These are phyloP conservation scores for Balanococcus diminutus DNA, from an alignment of 2,888 invertebrate genomes.

Conservation along the genomic window DNA sequence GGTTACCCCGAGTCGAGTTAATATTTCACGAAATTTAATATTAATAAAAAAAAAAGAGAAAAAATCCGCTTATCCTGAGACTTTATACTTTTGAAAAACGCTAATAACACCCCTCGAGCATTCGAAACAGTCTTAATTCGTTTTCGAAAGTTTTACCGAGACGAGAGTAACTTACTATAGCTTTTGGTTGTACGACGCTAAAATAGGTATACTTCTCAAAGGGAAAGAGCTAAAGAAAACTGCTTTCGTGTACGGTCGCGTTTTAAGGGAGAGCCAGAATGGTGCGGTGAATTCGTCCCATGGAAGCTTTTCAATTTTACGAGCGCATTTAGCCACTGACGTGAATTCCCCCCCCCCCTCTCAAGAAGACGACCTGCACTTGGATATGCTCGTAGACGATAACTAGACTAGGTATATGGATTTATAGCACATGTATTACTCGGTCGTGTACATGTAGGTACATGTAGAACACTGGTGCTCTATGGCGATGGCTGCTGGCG, in stretches of 20 bases:
- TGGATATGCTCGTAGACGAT: neutral
- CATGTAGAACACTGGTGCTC: neutral
- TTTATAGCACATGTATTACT: neutral
- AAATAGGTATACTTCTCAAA: neutral
- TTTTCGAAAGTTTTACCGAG: conserved; percentile 11
- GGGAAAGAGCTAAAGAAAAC: too few species aligned
- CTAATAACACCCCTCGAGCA: conserved; percentile 9
- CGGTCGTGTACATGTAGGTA: neutral
- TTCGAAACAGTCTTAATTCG: conserved; percentile 20
- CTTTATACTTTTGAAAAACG: conserved; percentile 27
- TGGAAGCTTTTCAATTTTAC: conserved; percentile 20
- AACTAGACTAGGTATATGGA: neutral
- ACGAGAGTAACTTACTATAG: neutral
- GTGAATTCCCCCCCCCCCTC: neutral
- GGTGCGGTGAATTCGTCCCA: neutral
- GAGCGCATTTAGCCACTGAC: neutral
- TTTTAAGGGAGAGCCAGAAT: neutral
- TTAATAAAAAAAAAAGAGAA: conserved; percentile 6
- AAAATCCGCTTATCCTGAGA: conserved; percentile 17
- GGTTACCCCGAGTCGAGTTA: neutral
- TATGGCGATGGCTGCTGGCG: neutral
- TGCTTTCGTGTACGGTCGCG: neutral
- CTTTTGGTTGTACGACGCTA: neutral
- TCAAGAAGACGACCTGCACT: neutral
- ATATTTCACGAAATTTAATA: conserved; percentile 26